phyloP scores from a whole-genome alignment of 1,140 invertebrate genomes.

The Platyscapa corneri region DNA sequence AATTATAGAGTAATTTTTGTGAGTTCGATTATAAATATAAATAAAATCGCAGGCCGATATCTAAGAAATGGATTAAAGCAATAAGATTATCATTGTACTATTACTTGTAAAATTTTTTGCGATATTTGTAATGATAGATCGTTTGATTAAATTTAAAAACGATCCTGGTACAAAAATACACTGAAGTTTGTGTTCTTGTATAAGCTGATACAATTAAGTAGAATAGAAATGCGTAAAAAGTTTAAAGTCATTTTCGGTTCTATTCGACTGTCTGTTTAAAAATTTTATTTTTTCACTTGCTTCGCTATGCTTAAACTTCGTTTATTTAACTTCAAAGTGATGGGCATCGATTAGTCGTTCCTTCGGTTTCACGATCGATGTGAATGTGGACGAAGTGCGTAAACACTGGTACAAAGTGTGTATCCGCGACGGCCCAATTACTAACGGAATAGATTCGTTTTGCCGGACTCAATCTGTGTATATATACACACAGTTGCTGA shows the following conservation, averaged over 20 bases:
- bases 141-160: neutral
- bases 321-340: slow-evolving; percentile 18
- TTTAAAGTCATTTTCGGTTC: neutral
- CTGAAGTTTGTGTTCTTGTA: too few species aligned
- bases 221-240: too few species aligned
- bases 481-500: neutral
- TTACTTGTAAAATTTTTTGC: too few species aligned
- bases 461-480: neutral
- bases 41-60: too few species aligned
- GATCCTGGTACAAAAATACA: too few species aligned
- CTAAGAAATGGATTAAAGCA: too few species aligned
- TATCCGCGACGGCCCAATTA: slow-evolving; percentile 18
- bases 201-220: neutral
- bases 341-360: slow-evolving; percentile 12
- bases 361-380: neutral
- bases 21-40: too few species aligned
- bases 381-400: neutral
- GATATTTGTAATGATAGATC: too few species aligned
- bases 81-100: too few species aligned
- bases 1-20: too few species aligned
- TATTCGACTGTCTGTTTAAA: too few species aligned
- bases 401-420: neutral
- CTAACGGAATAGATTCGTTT: slow-evolving; percentile 30
- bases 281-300: neutral
- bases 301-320: neutral